Percentiles rank a stretch among this genome's conserved stretches.
These are phyloP conservation scores for Helobdella robusta DNA, from an alignment of 2,888 invertebrate species.

Conservation along the genomic window DNA sequence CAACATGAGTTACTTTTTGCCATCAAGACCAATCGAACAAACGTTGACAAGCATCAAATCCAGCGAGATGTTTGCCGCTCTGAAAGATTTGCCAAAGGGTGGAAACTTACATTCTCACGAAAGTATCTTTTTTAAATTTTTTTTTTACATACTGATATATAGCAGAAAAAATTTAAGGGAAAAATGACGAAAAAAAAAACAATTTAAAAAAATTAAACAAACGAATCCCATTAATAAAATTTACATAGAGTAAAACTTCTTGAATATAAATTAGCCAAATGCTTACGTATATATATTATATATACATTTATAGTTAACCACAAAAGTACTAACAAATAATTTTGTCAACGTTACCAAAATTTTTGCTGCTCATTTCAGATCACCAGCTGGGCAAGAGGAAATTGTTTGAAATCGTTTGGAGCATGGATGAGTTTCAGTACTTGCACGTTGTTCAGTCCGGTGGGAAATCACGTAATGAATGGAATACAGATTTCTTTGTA, in stretches of 20 bases:
- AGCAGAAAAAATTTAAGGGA: no score
- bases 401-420: conserved; percentile 32
- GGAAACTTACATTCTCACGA: conserved; percentile 36
- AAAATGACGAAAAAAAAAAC: no score
- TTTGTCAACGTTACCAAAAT: no score
- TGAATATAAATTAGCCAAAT: neutral
- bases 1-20: conserved; percentile 29
- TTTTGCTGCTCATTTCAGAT: neutral
- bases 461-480: conserved; percentile 15
- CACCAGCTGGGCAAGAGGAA: conserved; percentile 28
- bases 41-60: conserved; percentile 27
- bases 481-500: conserved; percentile 32
- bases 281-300: no score
- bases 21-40: conserved; percentile 32
- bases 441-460: conserved; percentile 24
- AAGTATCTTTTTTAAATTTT: conserved; percentile 28
- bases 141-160: no score
- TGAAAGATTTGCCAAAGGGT: conserved; percentile 34
- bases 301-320: no score
- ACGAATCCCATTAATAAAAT: neutral
- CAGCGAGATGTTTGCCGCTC: conserved; percentile 31
- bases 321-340: no score
- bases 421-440: conserved; percentile 30
- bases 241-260: neutral
- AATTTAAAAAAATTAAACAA: no score